Evolutionary conservation across 64 coral and sea anemone species (phyloP).

Genomic region (Montipora efflorescens): DNA sequence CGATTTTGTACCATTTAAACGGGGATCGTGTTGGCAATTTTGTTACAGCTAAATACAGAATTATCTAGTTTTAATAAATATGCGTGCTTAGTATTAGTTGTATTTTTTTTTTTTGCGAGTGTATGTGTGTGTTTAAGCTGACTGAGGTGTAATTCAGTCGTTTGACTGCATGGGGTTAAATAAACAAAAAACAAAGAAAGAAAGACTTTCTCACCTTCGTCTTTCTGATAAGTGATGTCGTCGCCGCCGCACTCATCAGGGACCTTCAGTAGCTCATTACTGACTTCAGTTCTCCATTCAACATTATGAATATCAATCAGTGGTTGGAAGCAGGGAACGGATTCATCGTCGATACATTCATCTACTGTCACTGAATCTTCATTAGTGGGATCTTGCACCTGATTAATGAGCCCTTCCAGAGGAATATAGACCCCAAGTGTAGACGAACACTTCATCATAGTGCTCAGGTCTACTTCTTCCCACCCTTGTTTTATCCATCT

Average conservation of each 20-base stretch:
- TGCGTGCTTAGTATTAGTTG: too few relatives aligned
- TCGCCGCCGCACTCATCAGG: not conserved
- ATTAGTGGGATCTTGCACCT: not conserved
- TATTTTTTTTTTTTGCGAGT: too few relatives aligned
- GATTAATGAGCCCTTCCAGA: not conserved
- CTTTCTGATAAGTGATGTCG: not conserved
- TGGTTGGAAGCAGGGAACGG: not conserved
- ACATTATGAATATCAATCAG: not conserved
- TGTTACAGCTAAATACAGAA: too few relatives aligned
- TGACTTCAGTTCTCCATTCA: not conserved
- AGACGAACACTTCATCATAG: not conserved
- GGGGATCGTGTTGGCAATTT: too few relatives aligned
- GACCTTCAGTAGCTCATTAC: not conserved
- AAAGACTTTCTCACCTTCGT: not conserved
- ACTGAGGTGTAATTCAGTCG: too few relatives aligned
- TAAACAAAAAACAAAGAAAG: too few relatives aligned
- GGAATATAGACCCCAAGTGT: not conserved
- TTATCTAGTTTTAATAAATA: too few relatives aligned
- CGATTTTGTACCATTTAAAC: too few relatives aligned
- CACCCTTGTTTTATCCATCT: not conserved
- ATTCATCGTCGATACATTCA: too few relatives aligned
- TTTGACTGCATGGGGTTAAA: too few relatives aligned
- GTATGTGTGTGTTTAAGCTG: too few relatives aligned
- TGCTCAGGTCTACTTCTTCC: constrained; percentile 11
- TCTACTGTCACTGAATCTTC: not conserved